Percentiles rank a stretch among this genome's conserved stretches.
Evolutionary conservation across 2,888 invertebrate genomes (phyloP).

Genomic region (Chaetogeoica ovagalla): DNA sequence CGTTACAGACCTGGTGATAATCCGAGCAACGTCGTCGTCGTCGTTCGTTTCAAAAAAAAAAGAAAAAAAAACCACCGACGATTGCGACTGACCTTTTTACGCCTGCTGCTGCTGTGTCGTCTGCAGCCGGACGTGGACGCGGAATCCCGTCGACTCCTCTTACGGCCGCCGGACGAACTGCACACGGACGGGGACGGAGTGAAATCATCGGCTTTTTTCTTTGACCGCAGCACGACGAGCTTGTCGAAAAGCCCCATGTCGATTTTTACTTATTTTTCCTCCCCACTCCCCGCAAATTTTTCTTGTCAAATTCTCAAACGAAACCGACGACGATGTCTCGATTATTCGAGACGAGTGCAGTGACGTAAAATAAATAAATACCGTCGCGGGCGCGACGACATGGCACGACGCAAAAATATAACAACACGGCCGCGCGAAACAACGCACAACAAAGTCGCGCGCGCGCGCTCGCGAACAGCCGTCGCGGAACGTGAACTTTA

Average conservation of each 20-base stretch:
- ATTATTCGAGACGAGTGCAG: neutral
- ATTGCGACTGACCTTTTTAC: conserved; percentile 42
- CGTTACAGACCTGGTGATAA: no score
- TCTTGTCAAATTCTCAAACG: neutral
- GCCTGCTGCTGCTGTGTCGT: conserved; percentile 39
- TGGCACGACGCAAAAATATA: no score
- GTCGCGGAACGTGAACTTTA: neutral
- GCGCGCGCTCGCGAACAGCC: neutral
- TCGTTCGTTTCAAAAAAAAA: neutral
- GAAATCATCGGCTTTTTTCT: neutral
- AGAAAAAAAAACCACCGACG: neutral
- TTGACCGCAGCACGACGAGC: neutral
- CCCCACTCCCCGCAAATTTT: no score
- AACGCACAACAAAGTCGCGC: no score
- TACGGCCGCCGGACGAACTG: conserved; percentile 24
- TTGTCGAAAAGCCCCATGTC: conserved; percentile 35
- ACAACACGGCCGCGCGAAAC: no score
- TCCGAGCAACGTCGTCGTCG: no score
- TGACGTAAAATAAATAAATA: neutral
- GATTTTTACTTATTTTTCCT: neutral
- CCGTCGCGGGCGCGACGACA: no score
- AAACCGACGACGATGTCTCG: neutral
- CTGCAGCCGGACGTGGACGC: conserved; percentile 37
- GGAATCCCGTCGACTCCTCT: conserved; percentile 35
- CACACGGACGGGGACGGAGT: conserved; percentile 10